Conservation (phyloP, 2,888 invertebrate genomes). For the Clostera curtula region DNA sequence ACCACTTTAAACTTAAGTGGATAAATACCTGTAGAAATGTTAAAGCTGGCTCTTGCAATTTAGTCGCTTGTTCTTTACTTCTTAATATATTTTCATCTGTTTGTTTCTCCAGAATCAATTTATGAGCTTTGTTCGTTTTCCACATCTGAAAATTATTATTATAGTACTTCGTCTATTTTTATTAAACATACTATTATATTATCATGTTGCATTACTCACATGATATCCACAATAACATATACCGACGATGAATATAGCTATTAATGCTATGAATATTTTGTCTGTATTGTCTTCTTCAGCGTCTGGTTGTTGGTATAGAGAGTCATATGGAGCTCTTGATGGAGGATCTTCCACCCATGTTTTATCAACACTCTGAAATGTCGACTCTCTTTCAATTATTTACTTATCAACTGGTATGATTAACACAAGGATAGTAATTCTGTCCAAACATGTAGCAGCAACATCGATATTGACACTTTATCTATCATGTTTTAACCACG, state of each 20-base stretch:
- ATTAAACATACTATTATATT: background rate
- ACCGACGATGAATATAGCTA: conserved; percentile 81
- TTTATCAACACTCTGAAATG: conserved; percentile 81
- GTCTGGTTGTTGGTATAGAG: conserved; percentile 82
- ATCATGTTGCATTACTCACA: conserved; percentile 43
- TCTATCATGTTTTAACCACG: no score
- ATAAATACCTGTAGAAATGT: conserved; percentile 69
- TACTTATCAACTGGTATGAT: no score
- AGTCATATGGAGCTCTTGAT: conserved; percentile 82
- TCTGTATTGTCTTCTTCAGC: conserved; percentile 87
- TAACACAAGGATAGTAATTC: no score
- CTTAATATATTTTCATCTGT: conserved; percentile 84
- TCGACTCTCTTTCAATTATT: conserved; percentile 3
- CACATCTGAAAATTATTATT: conserved; percentile 68
- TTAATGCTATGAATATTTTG: conserved; percentile 86
- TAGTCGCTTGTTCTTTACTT: conserved; percentile 83
- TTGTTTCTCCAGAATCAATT: conserved; percentile 81
- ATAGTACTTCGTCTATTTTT: background rate
- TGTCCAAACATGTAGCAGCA: no score
- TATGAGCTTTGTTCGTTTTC: conserved; percentile 83
- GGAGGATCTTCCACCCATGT: conserved; percentile 92
- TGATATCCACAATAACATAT: conserved; percentile 79
- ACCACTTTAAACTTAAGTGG: no score
- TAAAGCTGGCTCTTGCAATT: conserved; percentile 77
- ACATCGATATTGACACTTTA: no score